Base-by-base conservation (phyloP, 2,113 vertebrate genomes). In the Phrynosoma platyrhinos region DNA sequence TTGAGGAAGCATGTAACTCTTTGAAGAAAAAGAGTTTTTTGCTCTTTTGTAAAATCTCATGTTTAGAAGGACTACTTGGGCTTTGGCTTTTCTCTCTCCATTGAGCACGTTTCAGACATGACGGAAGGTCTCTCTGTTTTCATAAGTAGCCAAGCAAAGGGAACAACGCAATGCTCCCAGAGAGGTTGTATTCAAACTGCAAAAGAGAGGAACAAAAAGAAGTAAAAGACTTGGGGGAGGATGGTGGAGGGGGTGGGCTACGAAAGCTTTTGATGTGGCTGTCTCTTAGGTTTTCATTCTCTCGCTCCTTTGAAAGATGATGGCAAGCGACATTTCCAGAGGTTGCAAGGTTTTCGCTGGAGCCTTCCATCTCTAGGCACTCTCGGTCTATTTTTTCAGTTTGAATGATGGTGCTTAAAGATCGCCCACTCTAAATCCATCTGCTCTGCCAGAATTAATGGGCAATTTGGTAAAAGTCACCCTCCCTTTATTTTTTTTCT, bases 181-280 rank as follows among this genome's bases (percentile, higher is more conserved):
- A 40, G 40, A 18, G 9, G 23, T 1, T 91, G 64, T 36, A 72
- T 87, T 82, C 82, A 55, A 77, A 84, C 27, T 27, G 9, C 0
- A 0, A n/a, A 77, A 36, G 16, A 74, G 7, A n/a, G 62, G 71
- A 58, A 74, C 23, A 21, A 8, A 25, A 47, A 47, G 0, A 0
- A 21, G 2, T 47, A 47, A 47, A 47, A 47, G 47, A 47, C 1
- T 83, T 52, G 1, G 5, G 13, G 71, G 52, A n/a, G 40, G 14
- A 4, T 8, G 2, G 0, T 0, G 0, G 14, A 71, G 10, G 8
- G 5, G 36, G 36, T n/a, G 23, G 36, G 16, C 27, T 1, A 21
- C 3, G 58, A 84, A 87, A 13, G 27, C 8, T 62, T 88, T 87
- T 9, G 14, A 5, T 66, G 21, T 3, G 47, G 27, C 0, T 3